These are phyloP conservation scores for Edolisoma coerulescens DNA, from an alignment of 2,113 vertebrate species.

Conservation along the genomic window DNA sequence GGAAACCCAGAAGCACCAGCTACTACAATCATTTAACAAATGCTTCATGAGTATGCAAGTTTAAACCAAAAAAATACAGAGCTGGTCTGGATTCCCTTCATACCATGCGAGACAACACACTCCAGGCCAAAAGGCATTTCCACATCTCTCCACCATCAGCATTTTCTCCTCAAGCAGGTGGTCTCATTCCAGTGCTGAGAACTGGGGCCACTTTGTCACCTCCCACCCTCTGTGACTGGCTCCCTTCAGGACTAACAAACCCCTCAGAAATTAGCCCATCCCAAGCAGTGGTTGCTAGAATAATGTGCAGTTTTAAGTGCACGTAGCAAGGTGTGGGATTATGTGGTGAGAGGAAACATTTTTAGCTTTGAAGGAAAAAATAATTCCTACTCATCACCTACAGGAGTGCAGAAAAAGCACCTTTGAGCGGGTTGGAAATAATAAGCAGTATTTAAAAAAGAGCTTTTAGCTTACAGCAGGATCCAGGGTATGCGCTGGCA, in stretches of 20 bases:
- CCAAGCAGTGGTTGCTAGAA: rapidly evolving
- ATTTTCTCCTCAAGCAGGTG: not conserved
- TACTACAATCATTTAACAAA: not conserved
- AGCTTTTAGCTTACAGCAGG: not conserved
- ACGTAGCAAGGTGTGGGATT: not conserved
- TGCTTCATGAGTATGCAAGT: not conserved
- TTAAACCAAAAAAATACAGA: not conserved
- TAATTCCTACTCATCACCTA: not conserved
- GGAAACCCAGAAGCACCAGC: not conserved
- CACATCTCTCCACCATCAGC: not conserved
- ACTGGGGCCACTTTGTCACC: not conserved
- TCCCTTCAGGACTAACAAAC: not conserved
- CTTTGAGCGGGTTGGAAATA: not conserved
- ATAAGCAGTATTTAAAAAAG: rapidly evolving
- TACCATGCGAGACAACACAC: not conserved
- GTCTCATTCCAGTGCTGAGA: not conserved
- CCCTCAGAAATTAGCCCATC: not conserved
- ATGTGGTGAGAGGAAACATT: not conserved
- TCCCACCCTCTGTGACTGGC: not conserved
- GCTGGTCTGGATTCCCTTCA: not conserved
- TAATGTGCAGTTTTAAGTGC: not conserved
- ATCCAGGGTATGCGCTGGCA: not conserved
- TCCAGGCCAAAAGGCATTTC: not conserved
- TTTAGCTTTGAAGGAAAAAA: not conserved
- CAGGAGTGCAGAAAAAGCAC: not conserved